Conservation (phyloP, 2,888 invertebrate species). For the Netelia melanura region DNA sequence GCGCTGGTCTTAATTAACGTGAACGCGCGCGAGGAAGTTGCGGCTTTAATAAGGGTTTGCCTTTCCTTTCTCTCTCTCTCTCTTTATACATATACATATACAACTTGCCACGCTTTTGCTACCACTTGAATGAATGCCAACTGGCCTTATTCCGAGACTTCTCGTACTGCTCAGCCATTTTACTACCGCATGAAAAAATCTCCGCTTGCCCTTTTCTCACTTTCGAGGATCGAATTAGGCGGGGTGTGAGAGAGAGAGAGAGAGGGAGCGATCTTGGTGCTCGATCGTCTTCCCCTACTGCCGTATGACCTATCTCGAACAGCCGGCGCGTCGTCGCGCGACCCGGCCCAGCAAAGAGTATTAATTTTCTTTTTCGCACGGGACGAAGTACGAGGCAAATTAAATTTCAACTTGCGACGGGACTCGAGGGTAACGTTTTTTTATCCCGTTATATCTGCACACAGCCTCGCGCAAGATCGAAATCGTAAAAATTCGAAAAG, state of each 20-base stretch:
- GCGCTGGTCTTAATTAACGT: constrained; percentile 64
- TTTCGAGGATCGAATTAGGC: neutral
- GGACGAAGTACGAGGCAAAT: constrained; percentile 33
- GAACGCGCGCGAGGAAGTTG: constrained; percentile 42
- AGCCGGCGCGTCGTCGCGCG: constrained; percentile 40
- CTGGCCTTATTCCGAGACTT: constrained; percentile 61
- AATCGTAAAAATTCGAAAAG: constrained; percentile 6
- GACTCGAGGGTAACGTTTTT: constrained; percentile 45
- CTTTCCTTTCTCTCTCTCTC: constrained; percentile 21
- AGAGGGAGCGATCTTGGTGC: neutral
- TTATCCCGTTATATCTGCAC: constrained; percentile 26
- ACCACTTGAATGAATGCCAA: constrained; percentile 62
- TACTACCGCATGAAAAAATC: constrained; percentile 17
- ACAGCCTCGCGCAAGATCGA: neutral
- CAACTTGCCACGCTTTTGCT: neutral
- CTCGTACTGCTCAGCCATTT: constrained; percentile 32
- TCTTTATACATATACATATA: neutral
- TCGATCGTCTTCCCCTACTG: neutral
- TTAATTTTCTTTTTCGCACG: constrained; percentile 58
- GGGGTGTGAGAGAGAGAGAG: neutral
- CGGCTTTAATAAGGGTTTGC: constrained; percentile 53
- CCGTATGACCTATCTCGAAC: constrained; percentile 3
- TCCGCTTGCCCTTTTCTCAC: constrained; percentile 14
- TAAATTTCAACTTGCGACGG: constrained; percentile 56
- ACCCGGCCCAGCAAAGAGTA: constrained; percentile 38